phyloP scores from a whole-genome alignment of 2,113 vertebrate species.

The Oryzias curvinotus region DNA sequence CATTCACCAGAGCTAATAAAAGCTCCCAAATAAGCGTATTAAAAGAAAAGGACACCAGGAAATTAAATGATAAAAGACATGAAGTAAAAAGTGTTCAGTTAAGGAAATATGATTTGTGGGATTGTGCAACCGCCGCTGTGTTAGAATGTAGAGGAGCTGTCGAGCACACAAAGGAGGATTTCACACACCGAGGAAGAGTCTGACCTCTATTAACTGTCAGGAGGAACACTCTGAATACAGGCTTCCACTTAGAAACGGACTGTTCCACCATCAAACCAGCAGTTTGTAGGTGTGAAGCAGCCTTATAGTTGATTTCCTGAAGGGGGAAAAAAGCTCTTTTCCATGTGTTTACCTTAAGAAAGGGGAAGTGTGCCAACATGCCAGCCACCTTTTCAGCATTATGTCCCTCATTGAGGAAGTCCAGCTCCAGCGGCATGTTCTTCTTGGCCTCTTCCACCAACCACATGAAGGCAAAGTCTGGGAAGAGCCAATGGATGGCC shows the following conservation, averaged over 20 bases:
- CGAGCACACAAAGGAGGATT: slow-evolving; percentile 11
- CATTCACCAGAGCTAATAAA: slow-evolving; percentile 22
- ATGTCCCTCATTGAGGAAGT: slow-evolving; percentile 93
- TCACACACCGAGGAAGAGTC: slow-evolving; percentile 1
- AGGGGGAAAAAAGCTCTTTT: not conserved
- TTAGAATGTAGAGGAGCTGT: slow-evolving; percentile 7
- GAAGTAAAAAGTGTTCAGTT: slow-evolving; percentile 17
- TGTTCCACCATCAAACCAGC: not conserved
- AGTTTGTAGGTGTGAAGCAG: not conserved
- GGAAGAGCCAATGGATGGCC: slow-evolving; percentile 90
- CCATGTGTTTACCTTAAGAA: slow-evolving; percentile 65
- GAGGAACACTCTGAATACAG: slow-evolving; percentile 6
- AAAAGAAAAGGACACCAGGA: slow-evolving; percentile 35
- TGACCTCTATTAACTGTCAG: slow-evolving; percentile 26
- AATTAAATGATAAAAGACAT: slow-evolving; percentile 44
- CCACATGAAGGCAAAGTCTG: slow-evolving; percentile 97
- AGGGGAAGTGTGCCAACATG: slow-evolving; percentile 87
- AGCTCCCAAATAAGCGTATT: slow-evolving; percentile 18
- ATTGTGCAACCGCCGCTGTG: slow-evolving; percentile 15
- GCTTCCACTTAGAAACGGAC: slow-evolving; percentile 1
- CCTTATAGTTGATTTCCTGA: not conserved
- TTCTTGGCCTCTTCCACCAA: slow-evolving; percentile 97
- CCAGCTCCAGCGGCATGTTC: slow-evolving; percentile 93
- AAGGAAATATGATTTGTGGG: slow-evolving; percentile 22
- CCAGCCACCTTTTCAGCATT: slow-evolving; percentile 90